These are phyloP conservation scores for Catocala nupta DNA, from an alignment of 2,888 invertebrate genomes.

Conservation along the genomic window DNA sequence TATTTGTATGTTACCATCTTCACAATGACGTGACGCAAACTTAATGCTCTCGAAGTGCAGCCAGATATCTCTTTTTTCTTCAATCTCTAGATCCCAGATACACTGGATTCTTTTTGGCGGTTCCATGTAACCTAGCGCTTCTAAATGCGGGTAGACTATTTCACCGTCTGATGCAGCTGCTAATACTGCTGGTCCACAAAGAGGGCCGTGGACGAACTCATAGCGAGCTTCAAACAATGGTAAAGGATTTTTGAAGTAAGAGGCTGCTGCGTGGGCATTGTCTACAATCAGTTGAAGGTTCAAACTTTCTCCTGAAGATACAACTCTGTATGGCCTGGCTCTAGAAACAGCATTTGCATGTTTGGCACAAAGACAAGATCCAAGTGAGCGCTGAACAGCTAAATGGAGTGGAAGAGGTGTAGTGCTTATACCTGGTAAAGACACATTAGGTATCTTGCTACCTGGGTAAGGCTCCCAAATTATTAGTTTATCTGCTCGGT, in stretches of 20 bases:
- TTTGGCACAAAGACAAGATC: conserved; percentile 92
- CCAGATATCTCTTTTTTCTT: conserved; percentile 94
- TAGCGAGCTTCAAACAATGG: conserved; percentile 95
- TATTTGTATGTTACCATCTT: conserved; percentile 95
- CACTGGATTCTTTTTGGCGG: conserved; percentile 91
- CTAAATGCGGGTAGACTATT: conserved; percentile 95
- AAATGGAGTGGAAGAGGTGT: conserved; percentile 87
- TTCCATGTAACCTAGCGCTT: conserved; percentile 91
- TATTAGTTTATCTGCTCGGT: conserved; percentile 93
- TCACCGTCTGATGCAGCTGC: conserved; percentile 94
- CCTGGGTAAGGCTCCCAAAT: conserved; percentile 91
- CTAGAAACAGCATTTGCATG: conserved; percentile 87
- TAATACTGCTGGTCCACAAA: conserved; percentile 94
- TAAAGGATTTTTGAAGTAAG: conserved; percentile 94
- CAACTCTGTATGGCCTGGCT: conserved; percentile 89
- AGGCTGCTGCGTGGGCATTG: conserved; percentile 94
- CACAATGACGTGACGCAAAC: conserved; percentile 94
- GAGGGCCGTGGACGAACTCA: conserved; percentile 95
- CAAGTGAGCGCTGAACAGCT: conserved; percentile 89
- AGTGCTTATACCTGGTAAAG: conserved; percentile 70
- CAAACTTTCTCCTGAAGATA: conserved; percentile 93
- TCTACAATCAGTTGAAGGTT: conserved; percentile 94
- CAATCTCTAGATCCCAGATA: conserved; percentile 94
- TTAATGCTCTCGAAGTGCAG: conserved; percentile 95
- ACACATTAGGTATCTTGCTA: conserved; percentile 66